A percentile compares a stretch with the other conserved stretches of the same genome.
Evolutionary conservation across 1,140 invertebrate genomes (phyloP).

Genomic region (Phymorhynchus buccinoides): DNA sequence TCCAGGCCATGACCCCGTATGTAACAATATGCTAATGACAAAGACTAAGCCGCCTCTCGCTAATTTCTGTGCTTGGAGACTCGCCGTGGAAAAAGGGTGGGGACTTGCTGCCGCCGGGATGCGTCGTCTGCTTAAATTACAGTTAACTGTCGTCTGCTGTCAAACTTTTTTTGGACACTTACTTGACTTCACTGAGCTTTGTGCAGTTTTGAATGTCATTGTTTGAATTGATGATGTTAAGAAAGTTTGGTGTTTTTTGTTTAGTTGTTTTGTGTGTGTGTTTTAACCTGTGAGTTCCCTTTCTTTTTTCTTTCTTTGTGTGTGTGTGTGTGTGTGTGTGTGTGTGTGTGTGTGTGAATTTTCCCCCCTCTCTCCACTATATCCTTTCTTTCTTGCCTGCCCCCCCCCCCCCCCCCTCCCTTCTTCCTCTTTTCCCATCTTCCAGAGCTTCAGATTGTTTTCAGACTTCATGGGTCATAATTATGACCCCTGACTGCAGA

Average conservation of each 20-base stretch:
- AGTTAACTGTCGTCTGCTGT: neutral
- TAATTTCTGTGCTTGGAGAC: slow-evolving; percentile 34
- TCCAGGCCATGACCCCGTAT: slow-evolving; percentile 38
- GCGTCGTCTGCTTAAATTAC: slow-evolving; percentile 36
- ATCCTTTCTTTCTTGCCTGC: too few relatives aligned
- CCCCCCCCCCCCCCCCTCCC: too few relatives aligned
- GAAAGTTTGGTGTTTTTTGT: neutral
- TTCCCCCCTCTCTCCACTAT: too few relatives aligned
- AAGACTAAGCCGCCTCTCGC: slow-evolving; percentile 37
- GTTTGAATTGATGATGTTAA: neutral
- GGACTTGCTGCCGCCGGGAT: slow-evolving; percentile 25
- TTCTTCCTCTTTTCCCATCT: too few relatives aligned
- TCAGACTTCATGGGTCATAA: too few relatives aligned
- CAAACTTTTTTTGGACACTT: neutral
- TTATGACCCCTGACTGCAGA: too few relatives aligned
- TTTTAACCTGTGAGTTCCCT: too few relatives aligned
- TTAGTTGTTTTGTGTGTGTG: neutral
- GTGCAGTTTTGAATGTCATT: slow-evolving; percentile 12
- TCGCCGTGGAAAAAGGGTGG: slow-evolving; percentile 31
- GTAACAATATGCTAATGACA: slow-evolving; percentile 43
- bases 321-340: too few relatives aligned
- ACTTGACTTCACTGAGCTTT: too few relatives aligned
- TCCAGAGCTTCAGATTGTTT: too few relatives aligned
- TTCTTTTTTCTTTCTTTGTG: too few relatives aligned
- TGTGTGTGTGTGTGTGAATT: too few relatives aligned